These are phyloP conservation scores for Agrotis puta DNA, from an alignment of 2,888 invertebrate genomes.

Conservation along the genomic window DNA sequence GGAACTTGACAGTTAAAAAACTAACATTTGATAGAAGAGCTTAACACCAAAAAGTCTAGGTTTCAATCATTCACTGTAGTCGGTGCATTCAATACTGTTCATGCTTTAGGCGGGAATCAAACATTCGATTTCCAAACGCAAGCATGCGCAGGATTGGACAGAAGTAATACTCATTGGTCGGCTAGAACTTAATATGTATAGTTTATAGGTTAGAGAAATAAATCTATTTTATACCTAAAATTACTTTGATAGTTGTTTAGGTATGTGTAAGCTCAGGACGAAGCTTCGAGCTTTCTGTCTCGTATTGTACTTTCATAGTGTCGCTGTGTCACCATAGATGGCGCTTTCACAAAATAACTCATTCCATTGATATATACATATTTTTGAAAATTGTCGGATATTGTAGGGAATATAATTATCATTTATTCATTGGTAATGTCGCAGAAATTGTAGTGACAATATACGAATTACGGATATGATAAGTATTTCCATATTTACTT, in stretches of 20 bases:
- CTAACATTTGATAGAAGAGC: background rate
- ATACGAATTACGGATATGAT: constrained; percentile 60
- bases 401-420: constrained; percentile 44
- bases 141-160: constrained; percentile 56
- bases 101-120: constrained; percentile 20
- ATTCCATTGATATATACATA: constrained; percentile 55
- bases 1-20: background rate
- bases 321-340: constrained; percentile 75
- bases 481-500: constrained; percentile 40
- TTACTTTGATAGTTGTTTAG: constrained; percentile 72
- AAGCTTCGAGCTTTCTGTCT: constrained; percentile 77
- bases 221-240: constrained; percentile 88
- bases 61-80: constrained; percentile 13
- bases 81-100: constrained; percentile 32
- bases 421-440: constrained; percentile 46
- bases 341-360: constrained; percentile 73
- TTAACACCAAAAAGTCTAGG: background rate
- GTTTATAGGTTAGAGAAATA: constrained; percentile 84
- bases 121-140: constrained; percentile 22
- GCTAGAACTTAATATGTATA: constrained; percentile 77
- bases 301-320: constrained; percentile 70
- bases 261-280: constrained; percentile 72
- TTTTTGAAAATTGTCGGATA: constrained; percentile 60
- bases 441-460: constrained; percentile 61
- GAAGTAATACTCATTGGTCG: constrained; percentile 77